A percentile compares a stretch with the other conserved stretches of the same genome.
These are phyloP conservation scores for Eulemur albifrons DNA, from an alignment of 2,797 vertebrate genomes.

Conservation along the genomic window DNA sequence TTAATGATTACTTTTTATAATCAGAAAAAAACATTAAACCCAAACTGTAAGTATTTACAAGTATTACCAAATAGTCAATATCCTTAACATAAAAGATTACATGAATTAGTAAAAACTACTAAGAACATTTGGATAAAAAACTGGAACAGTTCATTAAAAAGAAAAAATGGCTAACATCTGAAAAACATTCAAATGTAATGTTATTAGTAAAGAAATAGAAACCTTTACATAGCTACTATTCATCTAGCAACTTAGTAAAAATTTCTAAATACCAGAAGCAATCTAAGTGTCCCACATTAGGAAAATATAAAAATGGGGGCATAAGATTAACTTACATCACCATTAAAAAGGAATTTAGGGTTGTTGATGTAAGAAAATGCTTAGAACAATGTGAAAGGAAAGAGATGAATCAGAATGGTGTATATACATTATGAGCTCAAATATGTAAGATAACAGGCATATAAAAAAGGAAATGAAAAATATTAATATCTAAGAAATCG, in stretches of 20 bases:
- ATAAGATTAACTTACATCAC: not conserved
- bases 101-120: not conserved
- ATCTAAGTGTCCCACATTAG: not conserved
- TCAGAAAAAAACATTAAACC: not conserved
- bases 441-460: not conserved
- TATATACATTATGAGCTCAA: not conserved
- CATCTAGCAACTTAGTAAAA: not conserved
- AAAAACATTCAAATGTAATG: slow-evolving; percentile 7
- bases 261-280: not conserved
- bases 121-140: not conserved
- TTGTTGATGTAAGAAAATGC: slow-evolving; percentile 24
- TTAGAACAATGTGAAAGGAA: not conserved
- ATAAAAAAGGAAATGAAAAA: not conserved
- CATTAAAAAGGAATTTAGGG: not conserved
- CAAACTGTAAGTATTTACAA: not conserved
- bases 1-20: slow-evolving; percentile 26
- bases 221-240: not conserved
- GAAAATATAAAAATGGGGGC: not conserved
- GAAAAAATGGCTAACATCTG: not conserved
- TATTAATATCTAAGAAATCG: not conserved
- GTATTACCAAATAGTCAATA: not conserved
- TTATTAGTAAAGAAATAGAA: not conserved
- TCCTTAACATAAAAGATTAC: not conserved
- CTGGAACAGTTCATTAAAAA: not conserved
- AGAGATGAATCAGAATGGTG: not conserved